phyloP scores from a whole-genome alignment of 2,888 invertebrate species.

The Atherix ibis region DNA sequence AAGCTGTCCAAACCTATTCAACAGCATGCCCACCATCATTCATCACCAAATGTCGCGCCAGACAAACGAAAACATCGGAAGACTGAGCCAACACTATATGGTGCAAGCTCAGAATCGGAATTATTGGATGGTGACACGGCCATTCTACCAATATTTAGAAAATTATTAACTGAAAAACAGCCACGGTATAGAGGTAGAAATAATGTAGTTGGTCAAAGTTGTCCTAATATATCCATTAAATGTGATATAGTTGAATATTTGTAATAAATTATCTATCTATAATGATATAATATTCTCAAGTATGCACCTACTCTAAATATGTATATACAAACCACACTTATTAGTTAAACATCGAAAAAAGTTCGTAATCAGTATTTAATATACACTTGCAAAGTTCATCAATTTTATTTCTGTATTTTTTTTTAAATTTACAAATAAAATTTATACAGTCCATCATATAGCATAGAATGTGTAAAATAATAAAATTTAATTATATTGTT shows the following conservation, averaged over 20 bases:
- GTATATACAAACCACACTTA: neutral
- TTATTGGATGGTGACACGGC: slow-evolving; percentile 58
- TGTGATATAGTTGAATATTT: slow-evolving; percentile 92
- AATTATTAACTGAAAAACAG: slow-evolving; percentile 71
- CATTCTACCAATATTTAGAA: slow-evolving; percentile 81
- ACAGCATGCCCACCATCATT: slow-evolving; percentile 40
- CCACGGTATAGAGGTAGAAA: slow-evolving; percentile 39
- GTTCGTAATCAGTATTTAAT: neutral
- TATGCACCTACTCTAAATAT: too few species aligned
- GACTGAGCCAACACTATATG: slow-evolving; percentile 40
- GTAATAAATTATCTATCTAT: slow-evolving; percentile 35
- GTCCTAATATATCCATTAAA: slow-evolving; percentile 88
- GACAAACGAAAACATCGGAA: slow-evolving; percentile 29
- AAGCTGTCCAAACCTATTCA: slow-evolving; percentile 24
- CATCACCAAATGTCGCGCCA: slow-evolving; percentile 45
- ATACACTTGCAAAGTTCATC: too few species aligned
- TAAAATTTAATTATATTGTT: too few species aligned
- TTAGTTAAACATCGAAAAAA: neutral
- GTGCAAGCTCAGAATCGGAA: slow-evolving; percentile 71
- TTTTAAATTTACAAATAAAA: too few species aligned
- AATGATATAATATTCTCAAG: too few species aligned
- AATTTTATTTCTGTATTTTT: too few species aligned
- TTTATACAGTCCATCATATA: too few species aligned
- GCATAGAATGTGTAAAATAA: too few species aligned
- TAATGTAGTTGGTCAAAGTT: slow-evolving; percentile 52